These are phyloP conservation scores for Octonoba sinensis DNA, from an alignment of 2,888 invertebrate species.

Conservation along the genomic window DNA sequence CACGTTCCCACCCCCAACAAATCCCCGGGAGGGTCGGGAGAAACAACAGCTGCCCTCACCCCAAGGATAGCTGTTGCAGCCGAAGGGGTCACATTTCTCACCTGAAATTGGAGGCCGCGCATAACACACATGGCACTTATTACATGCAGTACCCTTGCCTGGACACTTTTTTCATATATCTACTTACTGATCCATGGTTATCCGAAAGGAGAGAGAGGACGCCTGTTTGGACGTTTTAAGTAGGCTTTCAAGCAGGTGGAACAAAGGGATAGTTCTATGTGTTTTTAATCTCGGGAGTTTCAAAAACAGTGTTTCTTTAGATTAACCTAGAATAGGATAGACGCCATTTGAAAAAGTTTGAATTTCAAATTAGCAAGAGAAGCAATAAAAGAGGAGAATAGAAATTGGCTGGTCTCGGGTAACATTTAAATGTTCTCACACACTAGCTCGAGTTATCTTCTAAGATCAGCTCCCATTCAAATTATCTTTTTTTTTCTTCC, in stretches of 20 bases:
- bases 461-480: too few relatives aligned
- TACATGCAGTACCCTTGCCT: conserved; percentile 1
- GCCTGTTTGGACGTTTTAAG: not conserved
- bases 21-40: conserved; percentile 36
- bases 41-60: conserved; percentile 32
- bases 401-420: too few relatives aligned
- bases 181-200: too few relatives aligned
- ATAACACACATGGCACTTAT: conserved; percentile 45
- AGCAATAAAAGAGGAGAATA: too few relatives aligned
- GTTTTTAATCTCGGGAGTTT: conserved; percentile 35
- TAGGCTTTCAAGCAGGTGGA: conserved; percentile 26
- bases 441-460: too few relatives aligned
- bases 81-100: conserved; percentile 57
- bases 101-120: conserved; percentile 57
- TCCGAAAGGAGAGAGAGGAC: too few relatives aligned
- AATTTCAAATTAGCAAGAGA: too few relatives aligned
- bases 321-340: too few relatives aligned
- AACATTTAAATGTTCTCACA: too few relatives aligned
- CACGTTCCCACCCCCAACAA: conserved; percentile 1
- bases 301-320: conserved; percentile 4
- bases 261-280: conserved; percentile 3
- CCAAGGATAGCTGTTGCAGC: conserved; percentile 31
- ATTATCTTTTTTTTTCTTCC: too few relatives aligned
- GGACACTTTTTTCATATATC: not conserved
- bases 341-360: too few relatives aligned